Conservation (phyloP, 53 echinoderm and acorn worm genomes). For the Pentamera pediparva region DNA sequence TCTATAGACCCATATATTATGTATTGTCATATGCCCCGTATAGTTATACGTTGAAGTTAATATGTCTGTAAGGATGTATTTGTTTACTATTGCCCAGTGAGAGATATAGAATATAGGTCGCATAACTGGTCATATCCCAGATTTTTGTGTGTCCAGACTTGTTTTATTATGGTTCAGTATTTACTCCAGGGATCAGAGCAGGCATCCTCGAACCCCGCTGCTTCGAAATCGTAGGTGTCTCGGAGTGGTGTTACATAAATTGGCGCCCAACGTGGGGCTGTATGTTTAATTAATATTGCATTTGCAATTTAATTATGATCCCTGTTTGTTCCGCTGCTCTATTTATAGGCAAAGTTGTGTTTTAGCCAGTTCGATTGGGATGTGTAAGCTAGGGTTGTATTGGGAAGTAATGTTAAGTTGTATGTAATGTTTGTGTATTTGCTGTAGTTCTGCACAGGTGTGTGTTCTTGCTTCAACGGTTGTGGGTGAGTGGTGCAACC, state of each 20-base stretch:
- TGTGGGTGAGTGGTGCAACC: background rate
- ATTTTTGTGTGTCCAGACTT: too few species aligned
- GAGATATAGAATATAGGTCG: too few species aligned
- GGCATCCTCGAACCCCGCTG: conserved; percentile 1
- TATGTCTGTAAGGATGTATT: too few species aligned
- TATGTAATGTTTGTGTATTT: background rate
- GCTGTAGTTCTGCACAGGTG: background rate
- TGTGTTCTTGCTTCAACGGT: background rate
- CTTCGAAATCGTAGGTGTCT: conserved; percentile 10
- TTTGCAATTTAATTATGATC: background rate
- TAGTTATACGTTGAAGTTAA: too few species aligned
- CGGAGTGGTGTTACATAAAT: conserved; percentile 8
- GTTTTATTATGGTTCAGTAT: too few species aligned
- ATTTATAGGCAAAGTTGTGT: background rate
- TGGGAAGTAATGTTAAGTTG: background rate
- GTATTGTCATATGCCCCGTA: too few species aligned
- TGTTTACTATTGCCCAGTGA: too few species aligned
- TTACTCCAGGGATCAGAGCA: background rate
- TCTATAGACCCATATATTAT: too few species aligned
- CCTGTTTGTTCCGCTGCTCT: background rate
- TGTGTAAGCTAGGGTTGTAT: background rate
- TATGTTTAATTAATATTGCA: background rate
- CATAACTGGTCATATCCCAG: too few species aligned
- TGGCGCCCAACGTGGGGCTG: conserved; percentile 6
- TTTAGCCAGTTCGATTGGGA: background rate